Conservation (phyloP, 2,113 vertebrate genomes). For the Epinephelus fuscoguttatus region DNA sequence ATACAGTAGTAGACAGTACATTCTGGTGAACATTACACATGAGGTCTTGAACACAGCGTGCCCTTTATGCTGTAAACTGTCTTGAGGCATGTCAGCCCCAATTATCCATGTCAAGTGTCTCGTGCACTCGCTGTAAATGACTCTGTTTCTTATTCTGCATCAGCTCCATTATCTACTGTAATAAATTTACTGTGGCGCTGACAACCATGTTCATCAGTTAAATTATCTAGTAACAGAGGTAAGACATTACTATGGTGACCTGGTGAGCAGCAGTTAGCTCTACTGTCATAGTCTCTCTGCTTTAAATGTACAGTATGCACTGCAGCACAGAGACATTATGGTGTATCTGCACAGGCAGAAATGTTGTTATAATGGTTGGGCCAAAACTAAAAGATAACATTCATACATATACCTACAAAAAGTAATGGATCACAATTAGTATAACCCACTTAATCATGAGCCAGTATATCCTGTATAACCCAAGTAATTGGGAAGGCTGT, state of each 20-base stretch:
- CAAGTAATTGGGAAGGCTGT: too few species aligned
- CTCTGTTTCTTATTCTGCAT: conserved; percentile 37
- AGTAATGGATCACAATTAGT: too few species aligned
- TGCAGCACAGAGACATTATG: not conserved
- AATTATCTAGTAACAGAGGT: conserved; percentile 1
- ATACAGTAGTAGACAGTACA: not conserved
- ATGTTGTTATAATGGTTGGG: not conserved
- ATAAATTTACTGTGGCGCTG: conserved; percentile 27
- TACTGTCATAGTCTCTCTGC: not conserved
- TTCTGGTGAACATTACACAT: conserved; percentile 31
- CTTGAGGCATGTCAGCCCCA: conserved; percentile 36
- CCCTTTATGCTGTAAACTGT: conserved; percentile 37
- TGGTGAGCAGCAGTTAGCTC: conserved; percentile 9
- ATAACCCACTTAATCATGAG: too few species aligned
- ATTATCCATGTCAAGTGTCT: conserved; percentile 54
- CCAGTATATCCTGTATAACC: too few species aligned
- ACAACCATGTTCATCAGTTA: conserved; percentile 28
- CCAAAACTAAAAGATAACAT: not conserved
- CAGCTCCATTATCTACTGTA: conserved; percentile 32
- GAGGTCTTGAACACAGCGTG: conserved; percentile 9
- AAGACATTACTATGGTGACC: conserved; percentile 43
- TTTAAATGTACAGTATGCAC: conserved; percentile 8
- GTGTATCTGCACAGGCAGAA: not conserved
- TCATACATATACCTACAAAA: too few species aligned
- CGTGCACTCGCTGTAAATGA: conserved; percentile 32